These are phyloP conservation scores for Esperia sulphurella DNA, from an alignment of 2,888 invertebrate species.

Conservation along the genomic window DNA sequence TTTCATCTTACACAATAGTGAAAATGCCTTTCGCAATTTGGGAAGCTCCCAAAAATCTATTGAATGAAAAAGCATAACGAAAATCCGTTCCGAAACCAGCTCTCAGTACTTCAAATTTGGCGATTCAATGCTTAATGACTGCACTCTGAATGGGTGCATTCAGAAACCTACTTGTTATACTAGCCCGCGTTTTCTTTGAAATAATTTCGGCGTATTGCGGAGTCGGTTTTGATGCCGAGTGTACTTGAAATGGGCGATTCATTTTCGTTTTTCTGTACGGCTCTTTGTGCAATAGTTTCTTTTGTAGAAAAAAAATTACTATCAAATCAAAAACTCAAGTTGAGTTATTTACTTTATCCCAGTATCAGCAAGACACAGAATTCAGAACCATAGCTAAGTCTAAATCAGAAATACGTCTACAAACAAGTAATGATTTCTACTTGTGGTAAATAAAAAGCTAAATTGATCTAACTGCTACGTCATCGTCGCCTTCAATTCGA, in stretches of 20 bases:
- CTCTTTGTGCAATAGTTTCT: constrained; percentile 13
- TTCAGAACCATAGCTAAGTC: too few species aligned
- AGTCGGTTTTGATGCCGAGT: constrained; percentile 4
- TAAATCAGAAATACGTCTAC: too few species aligned
- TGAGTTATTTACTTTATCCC: too few species aligned
- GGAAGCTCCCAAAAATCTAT: neutral
- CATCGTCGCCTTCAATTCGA: constrained; percentile 10
- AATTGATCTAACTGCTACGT: neutral
- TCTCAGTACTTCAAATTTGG: constrained; percentile 15
- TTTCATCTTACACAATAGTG: neutral
- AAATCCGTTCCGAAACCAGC: neutral
- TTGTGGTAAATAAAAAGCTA: neutral
- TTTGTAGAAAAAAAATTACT: constrained; percentile 2
- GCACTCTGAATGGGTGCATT: constrained; percentile 10
- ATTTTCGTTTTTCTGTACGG: constrained; percentile 5
- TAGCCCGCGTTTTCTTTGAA: constrained; percentile 6
- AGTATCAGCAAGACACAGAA: too few species aligned
- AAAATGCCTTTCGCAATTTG: neutral
- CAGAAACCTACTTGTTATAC: constrained; percentile 10
- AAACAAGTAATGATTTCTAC: neutral
- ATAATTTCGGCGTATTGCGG: neutral
- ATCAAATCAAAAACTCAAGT: too few species aligned
- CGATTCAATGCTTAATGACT: constrained; percentile 22
- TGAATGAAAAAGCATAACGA: neutral
- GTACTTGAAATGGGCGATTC: constrained; percentile 10